Conservation (phyloP, 2,113 vertebrate species). For the Ciconia maguari region DNA sequence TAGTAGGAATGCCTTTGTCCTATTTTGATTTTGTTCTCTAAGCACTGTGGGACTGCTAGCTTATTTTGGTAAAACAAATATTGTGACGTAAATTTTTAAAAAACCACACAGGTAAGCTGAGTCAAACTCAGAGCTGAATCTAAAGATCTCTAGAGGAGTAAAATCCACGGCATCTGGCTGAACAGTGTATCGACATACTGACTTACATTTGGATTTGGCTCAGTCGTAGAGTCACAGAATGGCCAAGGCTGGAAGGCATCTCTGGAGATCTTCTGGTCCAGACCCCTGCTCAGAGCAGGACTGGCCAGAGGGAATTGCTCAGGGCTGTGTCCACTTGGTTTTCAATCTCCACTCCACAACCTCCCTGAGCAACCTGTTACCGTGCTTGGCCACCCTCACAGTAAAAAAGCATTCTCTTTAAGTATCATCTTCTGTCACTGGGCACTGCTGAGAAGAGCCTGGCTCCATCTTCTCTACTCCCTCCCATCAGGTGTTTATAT, state of each 20-base stretch:
- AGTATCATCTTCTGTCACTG: background rate
- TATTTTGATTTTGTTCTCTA: background rate
- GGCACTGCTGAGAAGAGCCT: background rate
- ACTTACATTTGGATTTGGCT: background rate
- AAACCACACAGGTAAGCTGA: background rate
- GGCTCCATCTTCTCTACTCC: background rate
- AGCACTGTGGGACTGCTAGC: background rate
- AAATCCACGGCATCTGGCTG: background rate
- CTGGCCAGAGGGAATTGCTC: background rate
- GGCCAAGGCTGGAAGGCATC: background rate
- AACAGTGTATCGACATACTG: background rate
- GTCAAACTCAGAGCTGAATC: background rate
- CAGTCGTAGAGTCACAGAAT: background rate
- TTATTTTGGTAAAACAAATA: background rate
- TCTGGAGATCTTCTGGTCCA: background rate
- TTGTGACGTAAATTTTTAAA: background rate
- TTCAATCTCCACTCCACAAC: background rate
- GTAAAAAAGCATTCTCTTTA: background rate
- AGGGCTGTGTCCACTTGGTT: background rate
- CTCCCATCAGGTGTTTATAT: background rate
- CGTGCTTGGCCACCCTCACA: background rate
- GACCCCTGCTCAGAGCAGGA: background rate
- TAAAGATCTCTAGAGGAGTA: background rate
- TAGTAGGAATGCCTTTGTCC: background rate
- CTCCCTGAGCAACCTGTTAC: background rate